Evolutionary conservation across 2,888 invertebrate genomes (phyloP).

Genomic region (Leptopterna dolabrata): DNA sequence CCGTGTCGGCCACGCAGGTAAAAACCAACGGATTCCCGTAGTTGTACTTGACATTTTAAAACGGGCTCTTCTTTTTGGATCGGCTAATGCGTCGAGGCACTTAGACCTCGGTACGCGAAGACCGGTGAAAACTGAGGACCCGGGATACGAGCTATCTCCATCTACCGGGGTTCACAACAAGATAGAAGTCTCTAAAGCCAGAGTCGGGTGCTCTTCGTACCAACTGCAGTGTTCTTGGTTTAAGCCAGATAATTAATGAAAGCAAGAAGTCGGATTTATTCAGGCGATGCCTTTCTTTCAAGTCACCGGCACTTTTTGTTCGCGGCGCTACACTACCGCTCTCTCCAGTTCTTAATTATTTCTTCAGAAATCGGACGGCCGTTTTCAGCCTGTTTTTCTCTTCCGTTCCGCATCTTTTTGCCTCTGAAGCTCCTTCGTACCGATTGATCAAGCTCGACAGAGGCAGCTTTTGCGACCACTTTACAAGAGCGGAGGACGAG

Average conservation of each 20-base stretch:
- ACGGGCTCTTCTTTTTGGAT: neutral
- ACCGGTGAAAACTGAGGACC: neutral
- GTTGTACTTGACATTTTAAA: neutral
- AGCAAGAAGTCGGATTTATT: constrained; percentile 13
- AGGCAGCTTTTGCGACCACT: neutral
- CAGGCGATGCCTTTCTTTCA: neutral
- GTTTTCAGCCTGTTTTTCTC: neutral
- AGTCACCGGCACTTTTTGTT: constrained; percentile 23
- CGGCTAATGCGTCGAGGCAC: neutral
- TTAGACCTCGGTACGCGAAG: neutral
- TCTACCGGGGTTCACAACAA: neutral
- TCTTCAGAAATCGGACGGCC: neutral
- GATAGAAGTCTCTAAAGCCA: neutral
- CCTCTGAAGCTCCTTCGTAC: neutral
- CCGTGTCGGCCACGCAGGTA: neutral
- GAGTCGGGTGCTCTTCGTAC: neutral
- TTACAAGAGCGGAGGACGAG: neutral
- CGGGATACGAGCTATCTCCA: neutral
- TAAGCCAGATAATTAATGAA: constrained; percentile 15
- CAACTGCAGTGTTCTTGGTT: neutral
- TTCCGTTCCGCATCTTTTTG: neutral
- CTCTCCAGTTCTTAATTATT: neutral
- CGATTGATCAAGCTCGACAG: neutral
- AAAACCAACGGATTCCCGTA: neutral
- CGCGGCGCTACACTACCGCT: constrained; percentile 5